These are phyloP conservation scores for Zapornia atra DNA, from an alignment of 2,113 vertebrate genomes.

Conservation along the genomic window DNA sequence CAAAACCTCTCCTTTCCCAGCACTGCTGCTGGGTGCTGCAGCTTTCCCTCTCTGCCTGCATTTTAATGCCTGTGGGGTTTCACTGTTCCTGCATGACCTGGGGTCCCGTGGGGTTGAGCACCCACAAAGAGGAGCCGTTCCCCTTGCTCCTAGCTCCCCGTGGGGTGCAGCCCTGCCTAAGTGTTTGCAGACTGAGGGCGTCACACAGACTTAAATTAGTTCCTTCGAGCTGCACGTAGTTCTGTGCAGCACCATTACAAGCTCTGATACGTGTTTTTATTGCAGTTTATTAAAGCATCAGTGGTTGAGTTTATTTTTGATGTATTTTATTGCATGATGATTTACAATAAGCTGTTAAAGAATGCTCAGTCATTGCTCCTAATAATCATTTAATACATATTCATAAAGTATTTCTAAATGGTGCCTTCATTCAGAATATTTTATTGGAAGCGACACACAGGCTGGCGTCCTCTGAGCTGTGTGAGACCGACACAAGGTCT, in stretches of 20 bases:
- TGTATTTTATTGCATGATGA: not conserved
- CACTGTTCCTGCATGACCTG: not conserved
- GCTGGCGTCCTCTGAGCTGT: not conserved
- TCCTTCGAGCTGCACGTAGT: not conserved
- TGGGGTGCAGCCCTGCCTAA: not conserved
- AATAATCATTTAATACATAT: slow-evolving; percentile 26
- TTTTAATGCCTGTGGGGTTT: not conserved
- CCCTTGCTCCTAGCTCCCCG: not conserved
- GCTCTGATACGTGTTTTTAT: not conserved
- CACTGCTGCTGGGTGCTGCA: rapidly evolving
- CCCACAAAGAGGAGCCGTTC: not conserved
- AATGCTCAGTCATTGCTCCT: not conserved
- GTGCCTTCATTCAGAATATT: not conserved
- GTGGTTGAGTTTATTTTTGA: slow-evolving; percentile 17
- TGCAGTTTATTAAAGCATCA: slow-evolving; percentile 6
- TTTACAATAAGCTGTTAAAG: slow-evolving; percentile 35
- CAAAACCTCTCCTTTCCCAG: not conserved
- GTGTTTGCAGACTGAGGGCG: not conserved
- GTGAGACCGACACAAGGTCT: not conserved
- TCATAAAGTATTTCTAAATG: not conserved
- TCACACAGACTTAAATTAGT: not conserved
- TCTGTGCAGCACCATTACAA: not conserved
- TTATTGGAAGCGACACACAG: not conserved
- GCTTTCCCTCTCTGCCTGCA: rapidly evolving
- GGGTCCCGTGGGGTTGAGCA: not conserved